Conservation (phyloP, 2,888 invertebrate genomes). For the Leucophora obtusa region DNA sequence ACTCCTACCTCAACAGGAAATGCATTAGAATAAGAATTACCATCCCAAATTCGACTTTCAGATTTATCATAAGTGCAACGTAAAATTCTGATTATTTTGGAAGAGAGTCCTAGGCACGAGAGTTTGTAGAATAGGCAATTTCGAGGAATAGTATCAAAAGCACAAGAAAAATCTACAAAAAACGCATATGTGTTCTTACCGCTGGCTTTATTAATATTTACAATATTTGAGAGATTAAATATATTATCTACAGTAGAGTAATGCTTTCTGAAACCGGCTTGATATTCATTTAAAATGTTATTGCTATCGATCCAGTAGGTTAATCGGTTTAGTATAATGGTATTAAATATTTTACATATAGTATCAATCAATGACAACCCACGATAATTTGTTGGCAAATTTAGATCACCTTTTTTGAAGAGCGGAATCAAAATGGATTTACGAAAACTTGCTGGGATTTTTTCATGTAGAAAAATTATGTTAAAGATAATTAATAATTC, state of each 20-base stretch:
- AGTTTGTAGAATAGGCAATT: constrained; percentile 15
- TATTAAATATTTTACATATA: too few species aligned
- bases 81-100: too few species aligned
- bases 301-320: background rate
- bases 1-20: too few species aligned
- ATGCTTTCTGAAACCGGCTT: too few species aligned
- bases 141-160: constrained; percentile 12
- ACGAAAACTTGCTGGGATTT: too few species aligned
- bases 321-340: constrained; percentile 2
- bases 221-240: constrained; percentile 2
- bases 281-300: background rate
- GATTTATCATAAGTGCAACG: too few species aligned
- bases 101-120: background rate
- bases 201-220: constrained; percentile 1
- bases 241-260: constrained; percentile 17
- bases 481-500: constrained; percentile 7
- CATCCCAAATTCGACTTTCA: background rate
- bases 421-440: too few species aligned
- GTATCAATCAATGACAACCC: too few species aligned
- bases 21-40: background rate
- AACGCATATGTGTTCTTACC: background rate
- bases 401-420: too few species aligned
- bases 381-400: too few species aligned
- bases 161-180: too few species aligned
- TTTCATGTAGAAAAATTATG: constrained; percentile 22